Evolutionary conservation across 2,888 invertebrate species (phyloP).

Genomic region (Drosophila neotestacea): DNA sequence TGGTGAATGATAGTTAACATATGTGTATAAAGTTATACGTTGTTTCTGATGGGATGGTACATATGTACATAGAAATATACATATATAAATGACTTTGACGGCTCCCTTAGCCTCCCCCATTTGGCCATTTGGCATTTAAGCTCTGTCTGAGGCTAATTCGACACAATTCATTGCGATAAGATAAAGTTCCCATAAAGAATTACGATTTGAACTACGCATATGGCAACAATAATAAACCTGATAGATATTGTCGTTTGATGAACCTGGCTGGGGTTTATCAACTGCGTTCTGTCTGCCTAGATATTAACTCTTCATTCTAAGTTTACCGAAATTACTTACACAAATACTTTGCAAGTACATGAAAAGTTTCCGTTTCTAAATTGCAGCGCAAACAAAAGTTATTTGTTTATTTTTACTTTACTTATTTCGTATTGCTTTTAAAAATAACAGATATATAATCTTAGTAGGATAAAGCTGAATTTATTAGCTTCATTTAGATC

Average conservation of each 20-base stretch:
- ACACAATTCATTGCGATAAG: slow-evolving; percentile 45
- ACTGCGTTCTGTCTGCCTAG: background rate
- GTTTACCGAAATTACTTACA: slow-evolving; percentile 1
- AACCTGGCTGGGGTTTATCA: slow-evolving; percentile 16
- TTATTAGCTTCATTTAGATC: background rate
- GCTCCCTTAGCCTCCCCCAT: background rate
- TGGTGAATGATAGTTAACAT: slow-evolving; percentile 4
- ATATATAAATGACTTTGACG: background rate
- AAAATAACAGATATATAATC: background rate
- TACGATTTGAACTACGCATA: slow-evolving; percentile 29
- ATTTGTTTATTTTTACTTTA: slow-evolving; percentile 5
- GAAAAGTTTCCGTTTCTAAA: slow-evolving; percentile 20
- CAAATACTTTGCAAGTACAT: background rate
- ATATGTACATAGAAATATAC: too few species aligned
- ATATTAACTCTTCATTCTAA: background rate
- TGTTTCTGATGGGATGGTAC: background rate
- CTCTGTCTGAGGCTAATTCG: slow-evolving; percentile 33
- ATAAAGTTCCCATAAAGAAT: slow-evolving; percentile 34
- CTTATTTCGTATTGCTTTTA: background rate
- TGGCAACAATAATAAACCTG: slow-evolving; percentile 33
- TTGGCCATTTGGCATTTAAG: slow-evolving; percentile 12
- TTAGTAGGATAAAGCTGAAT: background rate
- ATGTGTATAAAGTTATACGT: background rate
- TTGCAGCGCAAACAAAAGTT: slow-evolving; percentile 1
- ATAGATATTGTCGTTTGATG: slow-evolving; percentile 25